Conservation (phyloP, 2,113 vertebrate genomes). For the Cyanistes caeruleus region DNA sequence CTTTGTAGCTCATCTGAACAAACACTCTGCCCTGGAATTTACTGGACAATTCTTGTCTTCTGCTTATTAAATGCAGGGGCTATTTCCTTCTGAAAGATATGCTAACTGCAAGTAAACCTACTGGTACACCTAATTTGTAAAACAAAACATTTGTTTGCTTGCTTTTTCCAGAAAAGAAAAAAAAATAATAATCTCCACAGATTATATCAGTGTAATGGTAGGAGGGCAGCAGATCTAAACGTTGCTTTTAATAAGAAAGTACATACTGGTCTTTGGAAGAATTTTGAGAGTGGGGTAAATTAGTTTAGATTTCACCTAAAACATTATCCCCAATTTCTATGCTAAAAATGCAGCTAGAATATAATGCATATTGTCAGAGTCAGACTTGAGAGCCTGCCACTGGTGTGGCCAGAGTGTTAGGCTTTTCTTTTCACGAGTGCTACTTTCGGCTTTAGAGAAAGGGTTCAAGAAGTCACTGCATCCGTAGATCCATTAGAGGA, state of each 20-base stretch:
- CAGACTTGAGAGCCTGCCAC: constrained; percentile 18
- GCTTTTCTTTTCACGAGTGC: constrained; percentile 18
- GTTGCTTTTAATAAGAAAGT: constrained; percentile 35
- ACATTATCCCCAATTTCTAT: constrained; percentile 38
- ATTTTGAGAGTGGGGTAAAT: constrained; percentile 57
- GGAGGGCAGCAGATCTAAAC: not conserved
- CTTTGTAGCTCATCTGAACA: not conserved
- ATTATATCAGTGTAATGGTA: constrained; percentile 14
- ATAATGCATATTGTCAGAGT: not conserved
- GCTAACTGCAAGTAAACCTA: constrained; percentile 28
- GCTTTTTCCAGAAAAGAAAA: not conserved
- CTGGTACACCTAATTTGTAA: not conserved
- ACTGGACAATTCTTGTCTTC: not conserved
- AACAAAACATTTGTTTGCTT: not conserved
- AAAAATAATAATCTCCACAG: constrained; percentile 7
- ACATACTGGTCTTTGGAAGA: constrained; percentile 23
- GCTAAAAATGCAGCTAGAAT: constrained; percentile 49
- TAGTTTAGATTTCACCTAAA: constrained; percentile 61
- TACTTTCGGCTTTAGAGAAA: not conserved
- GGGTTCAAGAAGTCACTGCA: constrained; percentile 36
- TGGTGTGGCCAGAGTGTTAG: not conserved
- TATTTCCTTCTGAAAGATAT: not conserved
- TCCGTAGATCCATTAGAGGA: not conserved
- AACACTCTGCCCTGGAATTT: not conserved
- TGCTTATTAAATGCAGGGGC: not conserved